Conservation (phyloP, 1,140 invertebrate species). For the Xylocopa sonorina region DNA sequence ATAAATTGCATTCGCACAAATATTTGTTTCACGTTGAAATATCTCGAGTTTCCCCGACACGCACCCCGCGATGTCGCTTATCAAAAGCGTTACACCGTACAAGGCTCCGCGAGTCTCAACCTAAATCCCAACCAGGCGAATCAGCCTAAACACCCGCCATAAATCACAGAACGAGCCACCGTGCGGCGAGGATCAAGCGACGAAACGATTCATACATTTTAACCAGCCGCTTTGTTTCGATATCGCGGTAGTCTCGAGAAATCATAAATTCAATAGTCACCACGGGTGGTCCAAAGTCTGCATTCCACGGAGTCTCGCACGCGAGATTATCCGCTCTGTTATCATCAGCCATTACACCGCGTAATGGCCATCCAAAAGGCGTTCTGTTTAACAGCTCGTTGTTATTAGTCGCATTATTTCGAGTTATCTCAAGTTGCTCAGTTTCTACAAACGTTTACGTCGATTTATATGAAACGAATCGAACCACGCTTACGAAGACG, state of each 20-base stretch:
- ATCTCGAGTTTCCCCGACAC: no score
- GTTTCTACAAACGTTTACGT: no score
- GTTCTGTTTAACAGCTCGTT: no score
- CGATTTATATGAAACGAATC: no score
- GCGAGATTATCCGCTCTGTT: conserved; percentile 28
- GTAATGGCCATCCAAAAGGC: no score
- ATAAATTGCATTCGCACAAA: no score
- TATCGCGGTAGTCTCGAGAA: not conserved
- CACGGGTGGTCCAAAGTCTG: not conserved
- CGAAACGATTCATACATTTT: conserved; percentile 34
- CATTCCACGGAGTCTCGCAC: conserved; percentile 22
- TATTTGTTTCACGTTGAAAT: no score
- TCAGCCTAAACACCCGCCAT: not conserved
- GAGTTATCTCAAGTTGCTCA: no score
- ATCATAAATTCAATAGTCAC: conserved; percentile 29
- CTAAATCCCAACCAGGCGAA: not conserved
- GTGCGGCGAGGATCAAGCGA: not conserved
- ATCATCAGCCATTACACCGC: not conserved
- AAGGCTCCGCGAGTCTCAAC: not conserved
- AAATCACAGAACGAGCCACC: conserved; percentile 6
- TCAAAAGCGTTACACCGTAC: not conserved
- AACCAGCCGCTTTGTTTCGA: conserved; percentile 15
- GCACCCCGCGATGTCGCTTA: no score
- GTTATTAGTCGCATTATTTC: no score
- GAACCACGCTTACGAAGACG: no score